Evolutionary conservation across 2,113 vertebrate genomes (phyloP).

Genomic region (Panthera tigris): DNA sequence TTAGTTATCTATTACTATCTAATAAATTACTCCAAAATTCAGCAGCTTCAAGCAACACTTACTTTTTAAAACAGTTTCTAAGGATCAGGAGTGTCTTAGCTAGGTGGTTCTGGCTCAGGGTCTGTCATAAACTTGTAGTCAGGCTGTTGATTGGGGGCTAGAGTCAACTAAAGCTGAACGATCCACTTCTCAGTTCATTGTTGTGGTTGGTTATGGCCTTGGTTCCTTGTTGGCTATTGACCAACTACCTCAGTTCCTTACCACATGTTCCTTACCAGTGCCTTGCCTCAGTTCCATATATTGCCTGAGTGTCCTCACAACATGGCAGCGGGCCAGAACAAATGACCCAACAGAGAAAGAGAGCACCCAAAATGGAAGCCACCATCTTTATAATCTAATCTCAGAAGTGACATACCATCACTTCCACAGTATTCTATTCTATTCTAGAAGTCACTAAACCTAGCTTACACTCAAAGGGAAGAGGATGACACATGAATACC

Average conservation of each 20-base stretch:
- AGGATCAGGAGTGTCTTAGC: neutral
- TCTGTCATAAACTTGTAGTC: neutral
- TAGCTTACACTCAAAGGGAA: neutral
- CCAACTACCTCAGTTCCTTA: neutral
- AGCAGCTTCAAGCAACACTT: neutral
- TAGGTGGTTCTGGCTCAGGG: neutral
- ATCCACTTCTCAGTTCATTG: neutral
- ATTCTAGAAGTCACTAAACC: neutral
- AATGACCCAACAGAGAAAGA: neutral
- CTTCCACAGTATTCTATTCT: neutral
- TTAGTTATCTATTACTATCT: neutral
- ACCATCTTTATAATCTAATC: neutral
- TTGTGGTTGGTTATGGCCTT: accelerated
- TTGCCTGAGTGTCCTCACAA: neutral
- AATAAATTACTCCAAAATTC: neutral
- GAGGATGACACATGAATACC: neutral
- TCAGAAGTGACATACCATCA: neutral
- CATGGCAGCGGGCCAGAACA: neutral
- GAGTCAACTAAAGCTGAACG: neutral
- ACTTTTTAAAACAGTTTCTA: neutral
- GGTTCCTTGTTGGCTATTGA: neutral
- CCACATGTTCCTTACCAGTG: neutral
- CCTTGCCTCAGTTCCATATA: neutral
- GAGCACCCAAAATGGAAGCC: neutral
- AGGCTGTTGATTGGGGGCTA: too few species aligned